Conservation (phyloP, 2,113 vertebrate species). For the Mionectes macconnelli region DNA sequence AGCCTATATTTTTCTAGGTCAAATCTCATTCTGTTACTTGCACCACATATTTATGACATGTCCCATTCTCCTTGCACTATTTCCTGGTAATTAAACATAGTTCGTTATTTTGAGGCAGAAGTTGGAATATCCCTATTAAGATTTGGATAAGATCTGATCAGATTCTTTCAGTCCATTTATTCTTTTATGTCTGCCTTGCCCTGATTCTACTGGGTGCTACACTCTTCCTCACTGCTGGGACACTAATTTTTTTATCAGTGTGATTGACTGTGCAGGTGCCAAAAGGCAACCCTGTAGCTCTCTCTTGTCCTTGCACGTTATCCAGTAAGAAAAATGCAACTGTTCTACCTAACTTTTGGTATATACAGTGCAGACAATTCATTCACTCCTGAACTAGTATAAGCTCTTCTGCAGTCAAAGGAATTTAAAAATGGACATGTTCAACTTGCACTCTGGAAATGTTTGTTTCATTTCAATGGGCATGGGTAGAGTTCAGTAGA, state of each 20-base stretch:
- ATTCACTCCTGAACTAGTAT: neutral
- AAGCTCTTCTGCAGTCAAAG: neutral
- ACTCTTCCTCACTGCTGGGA: neutral
- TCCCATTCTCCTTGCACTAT: neutral
- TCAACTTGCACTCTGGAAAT: neutral
- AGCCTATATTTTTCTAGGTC: conserved; percentile 26
- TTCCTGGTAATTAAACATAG: neutral
- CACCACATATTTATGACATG: neutral
- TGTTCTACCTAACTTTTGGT: neutral
- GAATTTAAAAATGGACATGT: neutral
- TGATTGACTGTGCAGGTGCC: neutral
- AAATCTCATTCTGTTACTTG: conserved; percentile 6
- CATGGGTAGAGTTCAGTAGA: fast-evolving
- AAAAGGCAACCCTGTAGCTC: neutral
- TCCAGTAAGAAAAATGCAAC: neutral
- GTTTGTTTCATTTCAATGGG: neutral
- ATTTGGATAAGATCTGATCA: neutral
- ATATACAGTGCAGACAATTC: neutral
- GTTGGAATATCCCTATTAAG: neutral
- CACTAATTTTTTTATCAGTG: neutral
- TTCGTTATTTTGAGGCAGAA: neutral
- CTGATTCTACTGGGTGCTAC: neutral
- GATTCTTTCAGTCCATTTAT: neutral
- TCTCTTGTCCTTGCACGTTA: neutral
- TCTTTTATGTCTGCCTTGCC: neutral